Evolutionary conservation across 23 tunicate species (phyloP), one percentile per base, ranked within the genome.

Genomic region (Halocynthia roretzi): DNA sequence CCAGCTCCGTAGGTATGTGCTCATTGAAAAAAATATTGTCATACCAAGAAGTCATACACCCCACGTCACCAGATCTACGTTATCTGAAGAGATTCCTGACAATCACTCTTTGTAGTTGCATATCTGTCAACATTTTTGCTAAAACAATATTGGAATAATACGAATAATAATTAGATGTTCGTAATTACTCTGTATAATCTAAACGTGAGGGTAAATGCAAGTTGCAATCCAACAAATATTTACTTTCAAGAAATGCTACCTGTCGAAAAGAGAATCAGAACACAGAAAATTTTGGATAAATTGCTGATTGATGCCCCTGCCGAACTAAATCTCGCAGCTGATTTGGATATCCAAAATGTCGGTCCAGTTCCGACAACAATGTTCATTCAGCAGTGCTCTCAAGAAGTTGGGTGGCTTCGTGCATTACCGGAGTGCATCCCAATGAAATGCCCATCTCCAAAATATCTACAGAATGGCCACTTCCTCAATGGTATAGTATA

Each of bases 381-480:
- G 20, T 54, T 50, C 22, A 50, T 74, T 22, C 55, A 65, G 40
- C 73, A 70, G 56, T 80, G 83, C 55, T 80, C 83, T 8, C 68
- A 70, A 10, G 60, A 60, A 19, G 83, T 70, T 23, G 83, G 75
- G 0, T 80, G 83, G 83, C 54, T 80, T n/a, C 54, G 62, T 54
- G 56, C 83, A 19, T 75, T 76, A 65, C 83, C 83, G 6, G 62
- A 50, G 21, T 80, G 83, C 58, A 49, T 52, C 31, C 83, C 83
- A 6, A 80, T 80, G 83, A 6, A 54, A 9, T 80, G 83, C 6
- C 57, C 83, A 6, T 21, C 74, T 8, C 83, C 76, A 62, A 61
- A 11, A 23, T 51, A 55, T 19, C 23, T 68, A 14, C 61, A 65
- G 61, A 67, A 80, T 52, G 83, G 83, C 69, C 83, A 80, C 57